phyloP scores from a whole-genome alignment of 2,113 vertebrate species.

The Engystomops pustulosus region DNA sequence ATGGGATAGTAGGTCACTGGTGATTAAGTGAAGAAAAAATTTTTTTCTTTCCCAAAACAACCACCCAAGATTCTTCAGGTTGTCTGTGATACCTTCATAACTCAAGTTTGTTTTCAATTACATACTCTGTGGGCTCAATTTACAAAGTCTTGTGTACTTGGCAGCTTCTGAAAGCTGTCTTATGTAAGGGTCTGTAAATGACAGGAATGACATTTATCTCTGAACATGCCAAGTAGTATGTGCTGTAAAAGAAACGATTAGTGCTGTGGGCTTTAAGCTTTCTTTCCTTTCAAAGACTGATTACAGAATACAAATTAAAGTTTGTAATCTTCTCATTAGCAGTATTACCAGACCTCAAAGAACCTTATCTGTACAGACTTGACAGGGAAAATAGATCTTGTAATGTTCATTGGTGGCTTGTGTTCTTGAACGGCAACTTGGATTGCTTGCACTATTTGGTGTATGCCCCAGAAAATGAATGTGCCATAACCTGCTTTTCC shows the following conservation, averaged over 20 bases:
- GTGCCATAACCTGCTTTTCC: too few species aligned
- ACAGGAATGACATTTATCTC: not conserved
- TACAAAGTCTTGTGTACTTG: not conserved
- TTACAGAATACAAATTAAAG: constrained; percentile 19
- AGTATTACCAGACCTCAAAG: constrained; percentile 35
- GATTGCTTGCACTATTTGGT: too few species aligned
- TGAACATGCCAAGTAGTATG: not conserved
- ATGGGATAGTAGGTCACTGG: too few species aligned
- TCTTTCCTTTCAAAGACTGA: not conserved
- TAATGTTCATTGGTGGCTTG: not conserved
- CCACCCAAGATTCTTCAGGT: too few species aligned
- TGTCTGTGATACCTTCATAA: too few species aligned
- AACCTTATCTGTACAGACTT: constrained; percentile 26
- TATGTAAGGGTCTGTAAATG: not conserved
- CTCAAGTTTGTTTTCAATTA: too few species aligned
- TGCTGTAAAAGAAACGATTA: not conserved
- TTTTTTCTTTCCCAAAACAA: too few species aligned
- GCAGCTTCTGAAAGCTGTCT: not conserved
- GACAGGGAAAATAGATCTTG: constrained; percentile 3
- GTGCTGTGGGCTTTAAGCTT: not conserved
- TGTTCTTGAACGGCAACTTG: not conserved
- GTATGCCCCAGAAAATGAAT: too few species aligned
- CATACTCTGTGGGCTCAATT: too few species aligned
- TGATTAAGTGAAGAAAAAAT: too few species aligned
- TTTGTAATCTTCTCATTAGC: constrained; percentile 18